phyloP scores from a whole-genome alignment of 1,140 invertebrate species.

The Achatina immaculata region DNA sequence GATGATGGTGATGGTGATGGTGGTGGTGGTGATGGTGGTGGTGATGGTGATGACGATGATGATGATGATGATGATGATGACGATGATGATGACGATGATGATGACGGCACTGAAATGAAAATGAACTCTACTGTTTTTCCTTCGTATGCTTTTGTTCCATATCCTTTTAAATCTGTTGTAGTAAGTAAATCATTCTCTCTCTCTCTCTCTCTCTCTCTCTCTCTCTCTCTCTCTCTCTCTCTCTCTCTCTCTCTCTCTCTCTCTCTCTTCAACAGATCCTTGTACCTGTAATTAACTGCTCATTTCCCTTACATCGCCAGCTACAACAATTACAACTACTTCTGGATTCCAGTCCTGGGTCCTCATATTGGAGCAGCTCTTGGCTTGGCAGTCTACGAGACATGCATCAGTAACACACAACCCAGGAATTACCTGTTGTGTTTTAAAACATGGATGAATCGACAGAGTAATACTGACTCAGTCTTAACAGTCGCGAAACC shows the following conservation, averaged over 20 bases:
- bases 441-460: background rate
- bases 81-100: no score
- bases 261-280: no score
- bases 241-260: background rate
- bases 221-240: constrained; percentile 12
- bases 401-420: background rate
- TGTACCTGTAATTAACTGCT: background rate
- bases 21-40: no score
- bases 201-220: constrained; percentile 31
- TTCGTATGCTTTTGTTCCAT: background rate
- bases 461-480: background rate
- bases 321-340: background rate
- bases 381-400: background rate
- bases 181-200: no score
- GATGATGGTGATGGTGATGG: no score
- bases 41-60: no score
- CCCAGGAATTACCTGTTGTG: background rate
- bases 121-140: background rate
- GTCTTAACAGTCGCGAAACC: no score
- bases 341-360: background rate
- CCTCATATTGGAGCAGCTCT: background rate
- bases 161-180: background rate
- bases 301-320: no score
- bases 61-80: no score
- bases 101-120: background rate